phyloP scores from a whole-genome alignment of 2,113 vertebrate genomes.

The Pachyramphus minor region DNA sequence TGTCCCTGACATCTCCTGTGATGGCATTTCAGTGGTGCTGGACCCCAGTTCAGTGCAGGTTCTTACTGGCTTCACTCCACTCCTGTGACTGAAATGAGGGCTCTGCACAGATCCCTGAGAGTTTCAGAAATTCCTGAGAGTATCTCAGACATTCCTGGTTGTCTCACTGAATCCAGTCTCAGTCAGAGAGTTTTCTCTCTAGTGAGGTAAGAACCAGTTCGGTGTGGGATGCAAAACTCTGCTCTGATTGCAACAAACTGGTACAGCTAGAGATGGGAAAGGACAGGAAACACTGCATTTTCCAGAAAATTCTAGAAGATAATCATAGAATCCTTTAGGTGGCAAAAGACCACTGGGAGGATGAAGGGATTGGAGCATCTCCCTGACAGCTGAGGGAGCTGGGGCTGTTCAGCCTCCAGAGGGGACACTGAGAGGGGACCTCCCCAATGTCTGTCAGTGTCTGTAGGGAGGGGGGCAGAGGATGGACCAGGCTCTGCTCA shows the following conservation, averaged over 20 bases:
- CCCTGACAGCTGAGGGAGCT: neutral
- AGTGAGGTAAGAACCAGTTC: neutral
- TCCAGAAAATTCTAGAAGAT: neutral
- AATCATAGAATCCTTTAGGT: accelerated
- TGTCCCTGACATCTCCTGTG: neutral
- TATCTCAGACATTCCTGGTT: neutral
- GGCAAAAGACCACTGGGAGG: neutral
- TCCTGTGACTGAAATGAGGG: neutral
- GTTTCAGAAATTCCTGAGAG: too few species aligned
- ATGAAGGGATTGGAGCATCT: neutral
- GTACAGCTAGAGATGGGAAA: neutral
- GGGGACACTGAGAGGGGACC: neutral
- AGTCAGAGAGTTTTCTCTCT: neutral
- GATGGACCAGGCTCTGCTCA: neutral
- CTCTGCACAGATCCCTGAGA: neutral
- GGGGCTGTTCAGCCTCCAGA: neutral
- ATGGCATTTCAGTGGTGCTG: neutral
- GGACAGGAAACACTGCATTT: neutral
- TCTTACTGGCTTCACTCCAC: neutral
- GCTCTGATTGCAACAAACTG: neutral
- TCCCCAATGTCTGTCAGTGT: neutral
- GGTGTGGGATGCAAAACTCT: neutral
- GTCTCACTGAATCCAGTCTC: neutral
- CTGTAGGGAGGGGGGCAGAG: neutral
- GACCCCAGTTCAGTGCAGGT: neutral